Evolutionary conservation across 2,888 invertebrate species (phyloP).

Genomic region (Neoitamus cyanurus): DNA sequence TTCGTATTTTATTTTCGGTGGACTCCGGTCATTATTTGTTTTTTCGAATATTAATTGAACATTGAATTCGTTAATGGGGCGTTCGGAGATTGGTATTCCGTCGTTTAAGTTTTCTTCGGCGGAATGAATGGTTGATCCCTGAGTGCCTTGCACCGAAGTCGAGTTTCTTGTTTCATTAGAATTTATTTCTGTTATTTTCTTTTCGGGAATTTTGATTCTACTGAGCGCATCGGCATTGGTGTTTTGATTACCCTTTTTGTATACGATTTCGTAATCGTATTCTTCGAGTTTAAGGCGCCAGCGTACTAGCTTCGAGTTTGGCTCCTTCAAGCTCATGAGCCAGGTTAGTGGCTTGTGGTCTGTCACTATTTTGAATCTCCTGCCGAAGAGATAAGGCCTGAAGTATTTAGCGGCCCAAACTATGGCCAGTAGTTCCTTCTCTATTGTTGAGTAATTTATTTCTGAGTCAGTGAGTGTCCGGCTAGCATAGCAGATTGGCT

Average conservation of each 20-base stretch:
- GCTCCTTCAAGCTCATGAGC: no score
- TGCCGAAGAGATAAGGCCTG: no score
- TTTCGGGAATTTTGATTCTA: constrained; percentile 13
- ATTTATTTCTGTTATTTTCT: constrained; percentile 21
- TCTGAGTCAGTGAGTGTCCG: no score
- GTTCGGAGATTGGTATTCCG: constrained; percentile 50
- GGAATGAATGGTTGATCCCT: constrained; percentile 47
- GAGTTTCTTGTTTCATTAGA: not conserved
- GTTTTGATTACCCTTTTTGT: constrained; percentile 53
- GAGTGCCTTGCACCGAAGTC: not conserved
- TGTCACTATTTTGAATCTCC: no score
- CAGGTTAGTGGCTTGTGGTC: constrained; percentile 57
- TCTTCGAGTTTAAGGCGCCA: constrained; percentile 53
- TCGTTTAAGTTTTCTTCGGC: constrained; percentile 47
- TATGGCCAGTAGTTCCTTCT: no score
- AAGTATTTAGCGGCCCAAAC: no score
- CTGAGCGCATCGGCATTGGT: no score
- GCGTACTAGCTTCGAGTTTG: constrained; percentile 34
- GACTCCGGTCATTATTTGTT: constrained; percentile 48
- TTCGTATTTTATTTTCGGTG: constrained; percentile 43
- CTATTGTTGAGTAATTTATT: no score
- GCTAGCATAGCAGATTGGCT: constrained; percentile 56
- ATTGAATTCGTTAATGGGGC: constrained; percentile 50
- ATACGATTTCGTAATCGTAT: constrained; percentile 53
- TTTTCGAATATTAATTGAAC: constrained; percentile 50